Evolutionary conservation across 2,888 invertebrate genomes (phyloP).

Genomic region (Volucella inanis): DNA sequence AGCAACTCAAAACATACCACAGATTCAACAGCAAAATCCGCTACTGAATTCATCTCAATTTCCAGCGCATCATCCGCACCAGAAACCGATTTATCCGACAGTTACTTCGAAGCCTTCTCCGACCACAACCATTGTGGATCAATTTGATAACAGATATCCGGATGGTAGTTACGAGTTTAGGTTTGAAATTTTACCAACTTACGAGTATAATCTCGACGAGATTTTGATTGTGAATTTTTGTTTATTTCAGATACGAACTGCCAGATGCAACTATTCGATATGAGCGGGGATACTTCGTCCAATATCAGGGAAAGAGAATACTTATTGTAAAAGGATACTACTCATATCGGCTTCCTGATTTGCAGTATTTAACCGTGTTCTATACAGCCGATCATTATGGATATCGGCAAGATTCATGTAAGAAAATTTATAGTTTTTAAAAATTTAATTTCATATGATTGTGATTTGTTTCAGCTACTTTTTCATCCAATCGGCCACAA

Average conservation of each 20-base stretch:
- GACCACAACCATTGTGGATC: constrained; percentile 76
- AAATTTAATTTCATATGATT: not conserved
- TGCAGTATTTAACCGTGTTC: constrained; percentile 80
- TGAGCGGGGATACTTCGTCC: constrained; percentile 80
- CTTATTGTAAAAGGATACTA: constrained; percentile 81
- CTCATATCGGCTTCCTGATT: constrained; percentile 79
- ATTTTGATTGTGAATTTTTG: not conserved
- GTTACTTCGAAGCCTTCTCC: not conserved
- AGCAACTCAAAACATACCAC: not conserved
- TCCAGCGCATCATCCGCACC: not conserved
- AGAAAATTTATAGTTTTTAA: constrained; percentile 67
- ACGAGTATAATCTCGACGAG: too few species aligned
- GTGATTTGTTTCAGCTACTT: constrained; percentile 26
- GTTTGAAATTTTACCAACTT: constrained; percentile 8
- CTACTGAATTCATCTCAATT: not conserved
- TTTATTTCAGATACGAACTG: constrained; percentile 78
- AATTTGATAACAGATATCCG: constrained; percentile 79
- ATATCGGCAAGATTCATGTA: constrained; percentile 81
- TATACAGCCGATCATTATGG: constrained; percentile 82
- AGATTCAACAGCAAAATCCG: not conserved
- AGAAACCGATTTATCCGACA: not conserved
- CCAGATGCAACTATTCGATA: constrained; percentile 81
- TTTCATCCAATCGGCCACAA: constrained; percentile 40
- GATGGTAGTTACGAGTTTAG: constrained; percentile 82
- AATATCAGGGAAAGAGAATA: constrained; percentile 78